A percentile compares a stretch with the other conserved stretches of the same genome.
Evolutionary conservation across 2,888 invertebrate genomes (phyloP).

Genomic region (Seira ritae): DNA sequence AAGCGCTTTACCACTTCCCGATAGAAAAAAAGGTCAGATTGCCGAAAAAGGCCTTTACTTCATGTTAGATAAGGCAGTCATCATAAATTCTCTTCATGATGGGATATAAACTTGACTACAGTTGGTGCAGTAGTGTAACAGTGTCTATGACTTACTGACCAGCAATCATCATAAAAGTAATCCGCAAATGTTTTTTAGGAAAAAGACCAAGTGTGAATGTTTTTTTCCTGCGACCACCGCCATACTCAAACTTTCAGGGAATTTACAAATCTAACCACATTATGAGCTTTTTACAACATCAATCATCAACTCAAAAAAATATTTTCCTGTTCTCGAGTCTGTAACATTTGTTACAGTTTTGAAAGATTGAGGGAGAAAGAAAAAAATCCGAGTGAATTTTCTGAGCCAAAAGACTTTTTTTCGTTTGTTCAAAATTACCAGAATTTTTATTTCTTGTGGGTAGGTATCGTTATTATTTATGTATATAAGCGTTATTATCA

Average conservation of each 20-base stretch:
- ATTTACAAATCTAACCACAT: too few species aligned
- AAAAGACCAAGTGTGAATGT: neutral
- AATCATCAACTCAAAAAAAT: too few species aligned
- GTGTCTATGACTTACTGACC: slow-evolving; percentile 31
- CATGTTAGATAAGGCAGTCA: too few species aligned
- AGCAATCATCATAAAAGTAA: neutral
- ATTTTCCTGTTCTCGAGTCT: slow-evolving; percentile 38
- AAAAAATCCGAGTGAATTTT: slow-evolving; percentile 29
- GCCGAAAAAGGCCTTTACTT: slow-evolving; percentile 7
- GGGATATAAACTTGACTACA: too few species aligned
- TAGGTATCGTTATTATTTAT: neutral
- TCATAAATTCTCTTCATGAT: too few species aligned
- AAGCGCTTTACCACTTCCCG: slow-evolving; percentile 16
- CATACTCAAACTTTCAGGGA: too few species aligned
- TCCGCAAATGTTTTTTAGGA: neutral
- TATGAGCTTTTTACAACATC: too few species aligned
- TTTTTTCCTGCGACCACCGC: slow-evolving; percentile 5
- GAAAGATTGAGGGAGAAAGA: too few species aligned
- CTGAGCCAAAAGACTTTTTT: too few species aligned
- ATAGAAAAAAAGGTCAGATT: neutral
- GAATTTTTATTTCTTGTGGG: neutral
- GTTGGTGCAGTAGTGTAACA: slow-evolving; percentile 4
- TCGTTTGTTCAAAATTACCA: neutral
- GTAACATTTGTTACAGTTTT: slow-evolving; percentile 44
- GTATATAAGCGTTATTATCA: neutral